Conservation (phyloP, 2,113 vertebrate species). For the Phyllostomus hastatus region DNA sequence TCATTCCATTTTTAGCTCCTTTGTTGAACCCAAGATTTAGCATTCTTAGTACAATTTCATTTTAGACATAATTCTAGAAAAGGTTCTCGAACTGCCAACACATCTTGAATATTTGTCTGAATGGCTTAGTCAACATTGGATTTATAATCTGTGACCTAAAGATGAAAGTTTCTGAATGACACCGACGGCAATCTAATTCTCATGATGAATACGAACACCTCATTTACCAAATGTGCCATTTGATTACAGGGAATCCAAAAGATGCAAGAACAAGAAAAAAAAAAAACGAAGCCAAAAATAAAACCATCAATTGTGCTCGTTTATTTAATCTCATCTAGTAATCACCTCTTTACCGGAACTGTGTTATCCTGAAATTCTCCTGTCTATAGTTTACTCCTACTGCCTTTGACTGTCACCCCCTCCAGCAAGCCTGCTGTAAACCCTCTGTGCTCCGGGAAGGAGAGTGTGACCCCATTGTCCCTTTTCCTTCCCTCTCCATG, state of each 20-base stretch:
- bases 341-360: background rate
- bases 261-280: background rate
- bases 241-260: slow-evolving; percentile 15
- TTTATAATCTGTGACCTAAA: background rate
- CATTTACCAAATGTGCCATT: slow-evolving; percentile 24
- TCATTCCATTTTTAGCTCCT: background rate
- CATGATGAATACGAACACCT: background rate
- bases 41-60: background rate
- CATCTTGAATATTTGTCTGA: background rate
- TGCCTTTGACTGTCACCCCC: background rate
- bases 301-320: background rate
- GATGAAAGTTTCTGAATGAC: slow-evolving; percentile 45
- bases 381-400: background rate
- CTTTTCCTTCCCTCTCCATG: no score
- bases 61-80: background rate
- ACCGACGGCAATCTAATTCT: background rate
- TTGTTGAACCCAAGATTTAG: background rate
- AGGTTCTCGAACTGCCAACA: background rate
- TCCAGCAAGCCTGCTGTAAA: background rate
- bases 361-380: background rate
- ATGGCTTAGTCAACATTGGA: background rate
- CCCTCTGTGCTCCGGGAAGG: background rate
- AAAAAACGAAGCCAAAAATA: background rate
- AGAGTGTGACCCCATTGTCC: background rate
- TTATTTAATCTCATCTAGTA: background rate